These are phyloP conservation scores for Dryobota labecula DNA, from an alignment of 2,888 invertebrate genomes.

Conservation along the genomic window DNA sequence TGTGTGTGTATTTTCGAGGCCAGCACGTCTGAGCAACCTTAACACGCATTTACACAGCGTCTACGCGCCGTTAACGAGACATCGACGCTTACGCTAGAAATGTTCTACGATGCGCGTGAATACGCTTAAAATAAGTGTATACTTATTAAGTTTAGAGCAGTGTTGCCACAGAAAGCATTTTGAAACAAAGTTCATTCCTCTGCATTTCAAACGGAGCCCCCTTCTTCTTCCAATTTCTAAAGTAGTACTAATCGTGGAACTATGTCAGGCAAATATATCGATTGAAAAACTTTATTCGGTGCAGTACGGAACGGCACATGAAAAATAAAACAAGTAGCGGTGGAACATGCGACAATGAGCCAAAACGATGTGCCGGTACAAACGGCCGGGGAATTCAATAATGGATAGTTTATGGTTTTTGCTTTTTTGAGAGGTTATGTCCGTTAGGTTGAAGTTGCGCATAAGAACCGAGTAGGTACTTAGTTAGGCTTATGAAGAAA, in stretches of 20 bases:
- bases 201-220: neutral
- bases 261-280: slow-evolving; percentile 26
- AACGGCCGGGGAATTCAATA: slow-evolving; percentile 37
- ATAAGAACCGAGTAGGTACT: neutral
- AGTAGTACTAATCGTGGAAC: slow-evolving; percentile 10
- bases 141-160: neutral
- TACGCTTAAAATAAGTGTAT: neutral
- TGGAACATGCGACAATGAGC: slow-evolving; percentile 45
- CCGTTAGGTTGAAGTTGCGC: neutral
- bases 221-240: neutral
- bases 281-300: slow-evolving; percentile 28
- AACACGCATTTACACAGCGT: neutral
- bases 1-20: too few relatives aligned
- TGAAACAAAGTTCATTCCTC: neutral
- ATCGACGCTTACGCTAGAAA: neutral
- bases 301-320: slow-evolving; percentile 30
- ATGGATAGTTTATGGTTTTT: slow-evolving; percentile 15
- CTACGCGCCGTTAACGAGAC: neutral
- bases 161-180: neutral
- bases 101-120: neutral
- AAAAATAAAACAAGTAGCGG: slow-evolving; percentile 47
- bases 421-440: neutral
- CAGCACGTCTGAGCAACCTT: neutral
- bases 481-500: neutral
- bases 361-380: slow-evolving; percentile 41